These are phyloP conservation scores for Drosophila putrida DNA, from an alignment of 2,888 invertebrate species.

Conservation along the genomic window DNA sequence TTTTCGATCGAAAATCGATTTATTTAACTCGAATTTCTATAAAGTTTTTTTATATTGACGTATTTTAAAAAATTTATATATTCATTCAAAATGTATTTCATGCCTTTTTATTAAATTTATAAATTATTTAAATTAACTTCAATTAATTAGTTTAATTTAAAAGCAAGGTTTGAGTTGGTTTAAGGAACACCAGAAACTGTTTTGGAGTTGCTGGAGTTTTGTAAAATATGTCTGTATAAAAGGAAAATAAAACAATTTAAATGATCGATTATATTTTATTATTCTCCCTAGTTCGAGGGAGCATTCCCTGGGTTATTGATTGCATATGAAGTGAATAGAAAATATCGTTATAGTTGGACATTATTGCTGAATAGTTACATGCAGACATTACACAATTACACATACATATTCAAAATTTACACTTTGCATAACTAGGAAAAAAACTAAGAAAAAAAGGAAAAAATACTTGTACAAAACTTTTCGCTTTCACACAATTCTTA, in stretches of 20 bases:
- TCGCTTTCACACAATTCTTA: constrained; percentile 6
- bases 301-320: constrained; percentile 22
- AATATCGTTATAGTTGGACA: neutral
- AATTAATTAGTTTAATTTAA: neutral
- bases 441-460: constrained; percentile 6
- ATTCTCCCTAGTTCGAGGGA: constrained; percentile 4
- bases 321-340: constrained; percentile 9
- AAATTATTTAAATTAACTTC: too few species aligned
- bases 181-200: too few species aligned
- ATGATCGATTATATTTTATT: constrained; percentile 7
- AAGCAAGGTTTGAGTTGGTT: too few species aligned
- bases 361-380: constrained; percentile 3
- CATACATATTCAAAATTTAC: constrained; percentile 4
- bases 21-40: too few species aligned
- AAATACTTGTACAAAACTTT: constrained; percentile 20
- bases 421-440: neutral
- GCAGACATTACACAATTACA: constrained; percentile 21
- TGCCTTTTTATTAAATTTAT: too few species aligned
- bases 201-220: too few species aligned
- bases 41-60: too few species aligned
- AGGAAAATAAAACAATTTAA: constrained; percentile 1
- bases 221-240: neutral
- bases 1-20: too few species aligned
- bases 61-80: too few species aligned
- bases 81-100: too few species aligned